phyloP scores from a whole-genome alignment of 2,888 invertebrate species.

The Ptychoptera contaminata region DNA sequence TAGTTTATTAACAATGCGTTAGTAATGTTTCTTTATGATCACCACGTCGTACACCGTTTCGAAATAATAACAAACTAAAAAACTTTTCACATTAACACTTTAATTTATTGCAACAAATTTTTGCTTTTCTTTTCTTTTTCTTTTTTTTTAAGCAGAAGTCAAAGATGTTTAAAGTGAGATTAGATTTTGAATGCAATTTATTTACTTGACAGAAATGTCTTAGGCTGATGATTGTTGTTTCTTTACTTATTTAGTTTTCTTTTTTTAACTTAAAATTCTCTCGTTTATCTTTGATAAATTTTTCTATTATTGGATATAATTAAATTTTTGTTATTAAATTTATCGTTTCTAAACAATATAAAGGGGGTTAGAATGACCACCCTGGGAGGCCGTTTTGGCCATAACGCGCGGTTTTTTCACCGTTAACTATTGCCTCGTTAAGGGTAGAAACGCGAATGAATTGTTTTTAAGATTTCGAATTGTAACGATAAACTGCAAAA shows the following conservation, averaged over 20 bases:
- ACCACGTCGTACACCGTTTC: no score
- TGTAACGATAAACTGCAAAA: not conserved
- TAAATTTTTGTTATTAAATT: constrained; percentile 1
- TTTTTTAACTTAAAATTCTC: not conserved
- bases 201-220: not conserved
- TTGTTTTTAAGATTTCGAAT: constrained; percentile 1
- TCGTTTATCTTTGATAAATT: no score
- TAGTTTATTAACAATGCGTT: no score
- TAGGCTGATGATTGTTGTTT: not conserved
- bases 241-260: not conserved
- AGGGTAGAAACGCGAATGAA: constrained; percentile 19
- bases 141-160: constrained; percentile 2
- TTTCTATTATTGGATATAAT: not conserved
- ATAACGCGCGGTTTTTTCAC: constrained; percentile 15
- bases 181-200: not conserved
- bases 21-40: no score
- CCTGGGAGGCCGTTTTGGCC: constrained; percentile 16
- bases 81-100: no score
- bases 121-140: not conserved
- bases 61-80: no score
- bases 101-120: no score
- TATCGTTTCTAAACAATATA: constrained; percentile 11
- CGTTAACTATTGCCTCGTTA: constrained; percentile 13
- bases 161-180: not conserved
- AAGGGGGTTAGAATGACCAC: constrained; percentile 15